phyloP scores from a whole-genome alignment of 2,888 invertebrate genomes.

The Teinopalpus imperialis region DNA sequence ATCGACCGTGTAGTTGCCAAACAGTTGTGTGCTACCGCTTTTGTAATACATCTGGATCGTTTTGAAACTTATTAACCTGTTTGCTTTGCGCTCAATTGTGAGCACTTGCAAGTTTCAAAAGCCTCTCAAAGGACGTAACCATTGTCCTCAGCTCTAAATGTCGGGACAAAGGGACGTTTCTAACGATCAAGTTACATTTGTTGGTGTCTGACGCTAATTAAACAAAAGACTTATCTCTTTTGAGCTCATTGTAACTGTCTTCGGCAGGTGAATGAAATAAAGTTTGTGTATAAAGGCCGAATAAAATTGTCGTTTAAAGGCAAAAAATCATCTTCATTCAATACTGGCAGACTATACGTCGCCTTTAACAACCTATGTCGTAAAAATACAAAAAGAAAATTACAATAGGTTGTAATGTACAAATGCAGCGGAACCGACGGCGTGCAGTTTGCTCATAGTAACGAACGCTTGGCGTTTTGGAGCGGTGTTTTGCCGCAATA shows the following conservation, averaged over 20 bases:
- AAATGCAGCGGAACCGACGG: conserved; percentile 75
- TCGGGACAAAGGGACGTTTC: conserved; percentile 61
- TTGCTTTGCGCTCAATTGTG: conserved; percentile 67
- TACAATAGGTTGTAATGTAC: conserved; percentile 59
- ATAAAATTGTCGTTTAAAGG: conserved; percentile 32
- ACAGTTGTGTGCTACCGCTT: conserved; percentile 76
- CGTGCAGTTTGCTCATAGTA: conserved; percentile 76
- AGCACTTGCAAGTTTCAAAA: conserved; percentile 57
- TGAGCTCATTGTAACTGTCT: conserved; percentile 49
- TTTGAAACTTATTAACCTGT: conserved; percentile 80
- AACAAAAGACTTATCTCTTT: conserved; percentile 69
- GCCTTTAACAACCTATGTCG: conserved; percentile 46
- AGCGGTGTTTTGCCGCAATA: conserved; percentile 81
- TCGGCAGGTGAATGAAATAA: conserved; percentile 57
- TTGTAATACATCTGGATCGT: conserved; percentile 81
- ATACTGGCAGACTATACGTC: conserved; percentile 57
- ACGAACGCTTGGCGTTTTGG: conserved; percentile 74
- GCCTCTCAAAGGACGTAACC: conserved; percentile 63
- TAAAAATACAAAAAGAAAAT: conserved; percentile 35
- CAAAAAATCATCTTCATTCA: conserved; percentile 43
- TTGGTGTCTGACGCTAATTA: conserved; percentile 65
- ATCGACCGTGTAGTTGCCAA: conserved; percentile 69
- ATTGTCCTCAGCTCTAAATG: conserved; percentile 59
- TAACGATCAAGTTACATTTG: conserved; percentile 76
- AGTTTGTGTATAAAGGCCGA: conserved; percentile 34